phyloP scores from a whole-genome alignment of 1,140 invertebrate genomes.

The Diorhabda elongata region DNA sequence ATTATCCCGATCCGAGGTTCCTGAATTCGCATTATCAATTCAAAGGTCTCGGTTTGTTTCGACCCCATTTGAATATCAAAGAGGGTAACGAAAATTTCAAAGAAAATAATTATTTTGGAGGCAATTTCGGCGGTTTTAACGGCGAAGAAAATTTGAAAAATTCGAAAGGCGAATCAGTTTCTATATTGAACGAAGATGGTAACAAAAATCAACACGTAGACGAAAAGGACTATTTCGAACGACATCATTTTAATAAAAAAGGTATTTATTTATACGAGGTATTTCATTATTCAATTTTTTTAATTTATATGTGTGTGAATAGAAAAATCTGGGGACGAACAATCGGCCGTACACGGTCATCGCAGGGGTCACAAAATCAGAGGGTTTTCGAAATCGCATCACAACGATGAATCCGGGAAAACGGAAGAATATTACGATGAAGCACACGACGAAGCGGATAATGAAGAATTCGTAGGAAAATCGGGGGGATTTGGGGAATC shows the following conservation, averaged over 20 bases:
- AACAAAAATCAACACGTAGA: constrained; percentile 55
- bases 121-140: constrained; percentile 43
- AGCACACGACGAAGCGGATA: constrained; percentile 57
- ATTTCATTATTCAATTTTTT: background rate
- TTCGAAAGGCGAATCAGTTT: constrained; percentile 54
- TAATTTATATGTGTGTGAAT: background rate
- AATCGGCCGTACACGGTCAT: constrained; percentile 54
- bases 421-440: constrained; percentile 64
- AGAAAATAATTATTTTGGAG: background rate
- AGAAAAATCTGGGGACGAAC: constrained; percentile 50
- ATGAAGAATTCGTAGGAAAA: constrained; percentile 49
- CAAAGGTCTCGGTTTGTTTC: too few relatives aligned
- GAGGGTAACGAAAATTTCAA: too few relatives aligned
- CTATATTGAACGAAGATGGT: constrained; percentile 53
- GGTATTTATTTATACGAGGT: constrained; percentile 41
- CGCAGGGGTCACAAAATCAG: constrained; percentile 62
- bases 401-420: constrained; percentile 63
- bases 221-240: constrained; percentile 54
- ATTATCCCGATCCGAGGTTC: too few relatives aligned
- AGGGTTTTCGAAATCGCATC: constrained; percentile 60
- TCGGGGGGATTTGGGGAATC: constrained; percentile 54
- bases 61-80: background rate
- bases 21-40: too few relatives aligned
- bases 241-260: constrained; percentile 52
- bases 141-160: constrained; percentile 50